Percentiles rank a stretch among this genome's conserved stretches.
These are phyloP conservation scores for Alcis repandata DNA, from an alignment of 2,888 invertebrate genomes.

Conservation along the genomic window DNA sequence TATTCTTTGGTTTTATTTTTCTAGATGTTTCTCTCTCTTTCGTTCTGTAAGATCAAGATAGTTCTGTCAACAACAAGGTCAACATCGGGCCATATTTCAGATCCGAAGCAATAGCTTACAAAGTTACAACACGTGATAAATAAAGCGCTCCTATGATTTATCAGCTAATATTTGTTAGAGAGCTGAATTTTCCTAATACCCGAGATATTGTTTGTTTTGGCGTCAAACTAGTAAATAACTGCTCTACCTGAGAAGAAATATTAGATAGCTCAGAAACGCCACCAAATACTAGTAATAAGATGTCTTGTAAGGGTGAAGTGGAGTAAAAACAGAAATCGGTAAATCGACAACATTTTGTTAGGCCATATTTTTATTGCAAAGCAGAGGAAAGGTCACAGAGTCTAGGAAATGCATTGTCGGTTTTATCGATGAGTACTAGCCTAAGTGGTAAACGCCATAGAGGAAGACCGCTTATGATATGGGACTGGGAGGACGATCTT, in stretches of 20 bases:
- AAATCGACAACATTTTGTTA: too few species aligned
- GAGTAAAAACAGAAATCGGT: too few species aligned
- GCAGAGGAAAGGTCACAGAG: too few species aligned
- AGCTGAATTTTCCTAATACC: slow-evolving; percentile 18
- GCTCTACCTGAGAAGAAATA: slow-evolving; percentile 5
- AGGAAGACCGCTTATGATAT: too few species aligned
- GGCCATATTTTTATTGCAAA: too few species aligned
- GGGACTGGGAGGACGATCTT: too few species aligned
- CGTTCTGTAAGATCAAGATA: background rate
- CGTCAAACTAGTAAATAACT: slow-evolving; percentile 17
- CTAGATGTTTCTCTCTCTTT: too few species aligned
- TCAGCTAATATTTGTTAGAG: slow-evolving; percentile 22
- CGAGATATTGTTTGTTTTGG: slow-evolving; percentile 20
- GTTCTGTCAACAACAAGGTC: slow-evolving; percentile 21
- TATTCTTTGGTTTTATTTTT: too few species aligned
- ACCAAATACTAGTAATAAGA: background rate
- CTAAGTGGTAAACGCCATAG: too few species aligned
- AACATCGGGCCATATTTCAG: slow-evolving; percentile 36
- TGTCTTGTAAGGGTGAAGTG: too few species aligned
- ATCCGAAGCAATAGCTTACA: slow-evolving; percentile 36
- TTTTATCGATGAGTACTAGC: too few species aligned
- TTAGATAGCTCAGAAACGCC: background rate
- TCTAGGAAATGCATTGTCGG: too few species aligned
- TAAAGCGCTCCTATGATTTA: slow-evolving; percentile 39
- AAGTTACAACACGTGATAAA: slow-evolving; percentile 39